Evolutionary conservation across 2,113 vertebrate genomes (phyloP).

Genomic region (Phainopepla nitens): DNA sequence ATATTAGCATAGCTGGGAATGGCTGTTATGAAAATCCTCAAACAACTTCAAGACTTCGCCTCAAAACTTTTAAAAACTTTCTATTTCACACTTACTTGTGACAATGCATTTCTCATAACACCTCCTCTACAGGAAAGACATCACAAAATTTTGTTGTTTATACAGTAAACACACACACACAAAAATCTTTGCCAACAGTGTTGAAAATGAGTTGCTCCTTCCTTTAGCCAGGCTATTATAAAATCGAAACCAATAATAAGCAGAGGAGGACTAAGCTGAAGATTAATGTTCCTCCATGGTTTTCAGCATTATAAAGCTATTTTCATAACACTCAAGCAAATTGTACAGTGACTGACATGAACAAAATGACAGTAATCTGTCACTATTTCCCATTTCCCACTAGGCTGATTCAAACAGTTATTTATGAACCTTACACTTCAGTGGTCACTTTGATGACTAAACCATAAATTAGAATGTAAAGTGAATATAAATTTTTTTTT

Average conservation of each 20-base stretch:
- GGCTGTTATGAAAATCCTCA: background rate
- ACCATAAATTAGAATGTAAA: conserved; percentile 65
- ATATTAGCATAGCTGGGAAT: background rate
- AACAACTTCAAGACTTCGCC: background rate
- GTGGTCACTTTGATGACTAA: conserved; percentile 65
- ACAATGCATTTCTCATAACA: background rate
- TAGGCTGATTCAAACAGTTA: conserved; percentile 24
- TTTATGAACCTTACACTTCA: conserved; percentile 53
- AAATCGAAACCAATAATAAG: background rate
- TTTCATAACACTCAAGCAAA: background rate
- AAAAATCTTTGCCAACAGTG: background rate
- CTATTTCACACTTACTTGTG: background rate
- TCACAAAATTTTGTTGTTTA: background rate
- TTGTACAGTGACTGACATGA: conserved; percentile 6
- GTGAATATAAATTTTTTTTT: conserved; percentile 47
- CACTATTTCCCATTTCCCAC: conserved; percentile 30
- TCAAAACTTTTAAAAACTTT: background rate
- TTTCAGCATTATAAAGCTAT: conserved; percentile 7
- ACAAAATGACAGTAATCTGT: conserved; percentile 48
- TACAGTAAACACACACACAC: background rate
- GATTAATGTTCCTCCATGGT: background rate
- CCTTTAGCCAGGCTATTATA: background rate
- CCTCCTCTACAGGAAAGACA: background rate
- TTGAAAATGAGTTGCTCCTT: background rate
- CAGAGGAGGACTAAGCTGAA: background rate